Percentiles rank a stretch among this genome's conserved stretches.
phyloP scores from a whole-genome alignment of 1,140 invertebrate species.

The Leptinotarsa lineolata region DNA sequence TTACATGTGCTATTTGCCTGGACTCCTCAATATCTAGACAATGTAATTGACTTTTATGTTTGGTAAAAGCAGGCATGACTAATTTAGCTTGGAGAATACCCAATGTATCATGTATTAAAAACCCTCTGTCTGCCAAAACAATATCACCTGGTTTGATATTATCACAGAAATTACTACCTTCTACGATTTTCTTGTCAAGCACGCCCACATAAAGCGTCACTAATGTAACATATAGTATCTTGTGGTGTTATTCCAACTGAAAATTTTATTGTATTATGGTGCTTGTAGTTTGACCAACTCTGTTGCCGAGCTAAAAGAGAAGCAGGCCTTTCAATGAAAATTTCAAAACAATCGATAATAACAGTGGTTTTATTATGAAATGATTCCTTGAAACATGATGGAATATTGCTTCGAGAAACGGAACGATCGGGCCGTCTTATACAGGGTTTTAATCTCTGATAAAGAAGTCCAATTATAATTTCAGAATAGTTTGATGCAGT shows the following conservation, averaged over 20 bases:
- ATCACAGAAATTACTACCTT: too few relatives aligned
- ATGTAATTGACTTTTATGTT: slow-evolving; percentile 20
- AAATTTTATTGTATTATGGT: slow-evolving; percentile 36
- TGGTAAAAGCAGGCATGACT: slow-evolving; percentile 24
- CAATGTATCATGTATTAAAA: slow-evolving; percentile 29
- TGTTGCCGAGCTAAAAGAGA: slow-evolving; percentile 10
- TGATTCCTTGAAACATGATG: slow-evolving; percentile 20
- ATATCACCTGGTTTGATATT: slow-evolving; percentile 23
- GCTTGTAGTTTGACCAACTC: slow-evolving; percentile 41
- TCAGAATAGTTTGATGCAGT: too few relatives aligned
- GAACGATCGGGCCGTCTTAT: too few relatives aligned
- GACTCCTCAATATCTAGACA: slow-evolving; percentile 16
- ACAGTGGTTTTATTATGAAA: slow-evolving; percentile 24
- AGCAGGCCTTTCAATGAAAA: slow-evolving; percentile 25
- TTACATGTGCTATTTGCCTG: neutral
- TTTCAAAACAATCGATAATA: slow-evolving; percentile 37
- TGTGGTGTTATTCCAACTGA: slow-evolving; percentile 15
- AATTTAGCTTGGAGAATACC: neutral
- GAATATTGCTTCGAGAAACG: slow-evolving; percentile 6
- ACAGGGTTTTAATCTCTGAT: too few relatives aligned
- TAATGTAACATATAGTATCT: slow-evolving; percentile 34
- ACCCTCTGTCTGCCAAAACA: slow-evolving; percentile 37
- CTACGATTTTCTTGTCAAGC: slow-evolving; percentile 30
- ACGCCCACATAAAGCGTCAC: slow-evolving; percentile 31
- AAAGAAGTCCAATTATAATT: too few relatives aligned